Evolutionary conservation across 2,113 vertebrate genomes (phyloP), one percentile per base, ranked within the genome.

Genomic region (Saccopteryx bilineata): DNA sequence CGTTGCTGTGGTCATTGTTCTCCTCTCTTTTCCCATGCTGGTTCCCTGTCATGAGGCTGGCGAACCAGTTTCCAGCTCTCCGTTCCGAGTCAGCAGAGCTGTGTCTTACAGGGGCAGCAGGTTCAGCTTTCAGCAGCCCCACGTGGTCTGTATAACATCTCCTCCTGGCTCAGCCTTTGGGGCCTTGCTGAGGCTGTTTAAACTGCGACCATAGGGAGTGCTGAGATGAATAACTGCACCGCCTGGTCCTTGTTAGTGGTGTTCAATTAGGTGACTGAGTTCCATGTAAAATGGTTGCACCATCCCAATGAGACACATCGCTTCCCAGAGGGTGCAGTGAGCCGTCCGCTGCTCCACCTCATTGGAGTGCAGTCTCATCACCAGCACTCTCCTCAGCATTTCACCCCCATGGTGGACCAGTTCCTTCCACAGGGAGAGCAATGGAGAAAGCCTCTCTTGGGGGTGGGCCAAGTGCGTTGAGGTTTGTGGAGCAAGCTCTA

Each of bases 361-460:
- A 0, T 17, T 3, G 21, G 90, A 31, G n/a, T 0, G 18, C n/a
- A 33, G 56, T 13, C 17, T 74, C 21, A 23, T 79, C 11, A 1
- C 18, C 31, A 48, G 5, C 14, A 2, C 15, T 28, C 46, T 63
- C 21, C 5, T 6, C 5, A 50, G 46, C 2, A 2, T 61, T 23
- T 23, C 1, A 0, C 28, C 26, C 31, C 23, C 9, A 54, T 52
- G 6, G 17, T 0, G n/a, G 50, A 48, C 58, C 63, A 1, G 24
- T 46, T 78, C 54, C 87, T 68, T 95, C 23, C 10, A 1, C 15
- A 50, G 17, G 65, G 60, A 48, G 48, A 33, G 9, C 48, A 18
- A 0, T 14, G 3, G 12, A 78, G 39, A 31, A 65, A 52, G 18
- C 54, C 15, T 58, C 28, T 28, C 7, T 39, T 14, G 50, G 11